Base-by-base conservation (phyloP, 2,797 vertebrate species). In the Poecilia gillii region DNA sequence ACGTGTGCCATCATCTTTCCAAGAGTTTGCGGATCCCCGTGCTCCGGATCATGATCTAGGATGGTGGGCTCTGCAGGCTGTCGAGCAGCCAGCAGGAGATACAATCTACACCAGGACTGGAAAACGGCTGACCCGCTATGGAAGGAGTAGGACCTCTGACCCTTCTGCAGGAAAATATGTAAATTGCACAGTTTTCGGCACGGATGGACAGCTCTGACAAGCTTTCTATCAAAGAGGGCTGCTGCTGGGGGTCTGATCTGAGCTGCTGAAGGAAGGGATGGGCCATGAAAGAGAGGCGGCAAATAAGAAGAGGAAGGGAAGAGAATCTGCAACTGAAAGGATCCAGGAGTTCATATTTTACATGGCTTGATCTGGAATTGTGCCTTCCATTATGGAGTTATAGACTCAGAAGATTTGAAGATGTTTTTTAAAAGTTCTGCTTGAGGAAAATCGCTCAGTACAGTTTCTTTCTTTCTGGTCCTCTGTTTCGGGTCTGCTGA, bases 251-350 rank as follows among this genome's bases (percentile, higher is more conserved):
- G 93, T 95, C 92, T 92, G 90, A 85, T 89, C 81, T 91, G 94
- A 95, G 90, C 93, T 87, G 92, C 91, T 95, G 94, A 94, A 90
- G 86, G 90, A 94, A 79, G 87, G 78, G 83, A 77, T 64, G 12
- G 47, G 23, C 73, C 28, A 31, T 64, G 62, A 76, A 68, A 81
- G 82, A 57, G 41, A 73, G 74, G 72, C 31, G 23, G 75, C 41
- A 43, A 43, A 64, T 78, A 80, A 81, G 80, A 82, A 85, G 75
- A 81, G 79, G 36, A 79, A 64, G 79, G 55, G 71, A 86, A 72
- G 53, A 78, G 83, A 84, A 90, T 89, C 89, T 87, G 36, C 81
- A 85, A 28, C 51, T 85, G 68, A 84, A 84, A 36, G 0, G 41
- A 87, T 31, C 49, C 31, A 85, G 87, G 89, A 93, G 39, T 83